These are phyloP conservation scores for Enteromius thamalakanensis DNA, from an alignment of 2,797 vertebrate species.

Conservation along the genomic window DNA sequence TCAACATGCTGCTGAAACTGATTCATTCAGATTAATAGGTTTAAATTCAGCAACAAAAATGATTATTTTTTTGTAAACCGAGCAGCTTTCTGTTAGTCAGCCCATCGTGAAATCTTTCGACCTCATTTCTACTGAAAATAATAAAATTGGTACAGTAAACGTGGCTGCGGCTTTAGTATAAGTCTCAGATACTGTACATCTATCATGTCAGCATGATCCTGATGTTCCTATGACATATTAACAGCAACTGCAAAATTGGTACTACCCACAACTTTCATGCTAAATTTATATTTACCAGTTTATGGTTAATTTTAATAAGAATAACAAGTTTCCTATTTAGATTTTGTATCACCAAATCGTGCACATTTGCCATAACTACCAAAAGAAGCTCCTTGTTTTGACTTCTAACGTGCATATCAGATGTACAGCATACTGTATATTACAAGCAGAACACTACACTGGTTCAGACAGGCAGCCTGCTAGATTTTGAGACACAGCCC, in stretches of 20 bases:
- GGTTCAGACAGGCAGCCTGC: neutral
- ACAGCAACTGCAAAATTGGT: neutral
- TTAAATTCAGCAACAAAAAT: too few species aligned
- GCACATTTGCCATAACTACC: neutral
- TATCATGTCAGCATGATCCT: neutral
- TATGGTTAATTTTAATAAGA: neutral
- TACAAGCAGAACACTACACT: neutral
- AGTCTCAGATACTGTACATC: neutral
- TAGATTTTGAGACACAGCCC: neutral
- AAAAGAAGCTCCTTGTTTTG: neutral
- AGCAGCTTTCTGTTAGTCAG: neutral
- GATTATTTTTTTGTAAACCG: neutral
- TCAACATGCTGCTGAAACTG: neutral
- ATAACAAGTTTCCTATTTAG: too few species aligned
- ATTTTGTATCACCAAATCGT: neutral
- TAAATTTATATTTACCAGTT: neutral
- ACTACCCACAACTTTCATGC: neutral
- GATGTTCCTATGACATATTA: neutral
- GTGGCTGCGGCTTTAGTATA: neutral
- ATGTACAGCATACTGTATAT: neutral
- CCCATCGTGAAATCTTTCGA: neutral
- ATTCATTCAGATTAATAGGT: neutral
- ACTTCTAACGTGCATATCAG: neutral
- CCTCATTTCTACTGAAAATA: neutral
- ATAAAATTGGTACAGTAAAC: neutral